Base-by-base conservation (phyloP, 2,113 vertebrate genomes). In the Machaerirhynchus nigripectus region DNA sequence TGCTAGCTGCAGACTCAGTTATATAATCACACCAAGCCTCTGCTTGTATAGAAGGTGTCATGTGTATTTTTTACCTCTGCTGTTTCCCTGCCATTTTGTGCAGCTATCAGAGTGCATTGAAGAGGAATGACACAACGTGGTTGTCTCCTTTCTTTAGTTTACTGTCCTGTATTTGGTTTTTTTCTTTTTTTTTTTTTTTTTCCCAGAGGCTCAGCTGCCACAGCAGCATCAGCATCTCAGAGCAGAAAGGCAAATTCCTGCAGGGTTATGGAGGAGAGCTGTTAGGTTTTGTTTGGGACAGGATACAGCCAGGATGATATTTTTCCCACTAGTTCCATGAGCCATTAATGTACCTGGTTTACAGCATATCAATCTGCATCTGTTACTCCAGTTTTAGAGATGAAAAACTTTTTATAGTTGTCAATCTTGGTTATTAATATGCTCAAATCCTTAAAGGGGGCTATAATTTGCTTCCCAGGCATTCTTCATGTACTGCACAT, bases 401-500 rank as follows among this genome's bases (percentile, higher is more conserved):
- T 90, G 23, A 80, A 89, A 35, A 40, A 22, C 37, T 88, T 75
- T 67, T 85, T 74, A 21, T 69, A 88, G 37, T 71, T 30, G 3
- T 76, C 85, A 88, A 6, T 91, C 59, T 73, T 77, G 14, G 64
- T 85, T 95, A 93, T 96, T 94, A 93, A 93, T 91, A 74, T 64
- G 52, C 76, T 92, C 17, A 63, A 37, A 94, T 93, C 67, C 82
- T 90, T 94, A 40, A 95, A 96, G 60, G 89, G 85, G 40, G 28
- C 49, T 94, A 65, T 94, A 93, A 95, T 92, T 96, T 94, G 68
- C 84, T 89, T 95, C 84, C 56, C n/a, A 82, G 86, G 52, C 79
- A 89, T 94, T 90, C 68, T 95, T 89, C 39, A 59, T 56, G 21
- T 78, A 89, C 49, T 56, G 60, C 33, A 67, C 39, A 92, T 91